Evolutionary conservation across 2,888 invertebrate genomes (phyloP), one percentile per base, ranked within the genome.

Genomic region (Auanema sp.): DNA sequence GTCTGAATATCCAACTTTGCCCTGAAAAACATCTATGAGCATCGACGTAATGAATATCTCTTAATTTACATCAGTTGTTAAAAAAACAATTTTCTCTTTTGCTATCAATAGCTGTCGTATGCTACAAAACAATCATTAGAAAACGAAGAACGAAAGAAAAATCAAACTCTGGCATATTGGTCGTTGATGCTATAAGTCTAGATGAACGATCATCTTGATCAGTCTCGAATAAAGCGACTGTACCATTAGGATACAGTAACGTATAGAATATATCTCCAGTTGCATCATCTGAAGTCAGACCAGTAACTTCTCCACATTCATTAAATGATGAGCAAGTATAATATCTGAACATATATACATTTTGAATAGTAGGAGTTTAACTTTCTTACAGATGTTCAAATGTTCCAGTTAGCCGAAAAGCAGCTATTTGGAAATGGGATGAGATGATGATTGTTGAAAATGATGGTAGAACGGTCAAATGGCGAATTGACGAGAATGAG

Each of bases 261-360:
- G 69, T 54, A 47, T 68, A 74, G 40, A 62, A 59, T 3, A 71
- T 64, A 24, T 66, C 60, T 0, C 65, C 65, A 14, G 70, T 69
- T 0, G 60, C 51, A 43, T 79, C 77, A 56, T 78, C 77, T 14
- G 66, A 68, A 1, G 79, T 76, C 8, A 80, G 65, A 14, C 71
- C 79, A 47, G 76, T 72, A 4, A 82, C 82, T 67, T 80, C 78
- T 0, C 78, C 77, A 55, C 82, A 82, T 42, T 75, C 78, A 52
- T 66, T 58, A 1, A 65, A 65, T 8, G 69, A 65, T 25, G 69
- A 66, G 50, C 79, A 79, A 3, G 76, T 65, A 57, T 78, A 77
- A 58, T 70, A 71, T 58, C 77, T 78, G 53, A 49, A 69, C 58
- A 43, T 40, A 16, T 5, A 52, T 8, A 23, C 18, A 52, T 23